These are phyloP conservation scores for Diploscapter pachys DNA, from an alignment of 1,140 invertebrate species.

Conservation along the genomic window DNA sequence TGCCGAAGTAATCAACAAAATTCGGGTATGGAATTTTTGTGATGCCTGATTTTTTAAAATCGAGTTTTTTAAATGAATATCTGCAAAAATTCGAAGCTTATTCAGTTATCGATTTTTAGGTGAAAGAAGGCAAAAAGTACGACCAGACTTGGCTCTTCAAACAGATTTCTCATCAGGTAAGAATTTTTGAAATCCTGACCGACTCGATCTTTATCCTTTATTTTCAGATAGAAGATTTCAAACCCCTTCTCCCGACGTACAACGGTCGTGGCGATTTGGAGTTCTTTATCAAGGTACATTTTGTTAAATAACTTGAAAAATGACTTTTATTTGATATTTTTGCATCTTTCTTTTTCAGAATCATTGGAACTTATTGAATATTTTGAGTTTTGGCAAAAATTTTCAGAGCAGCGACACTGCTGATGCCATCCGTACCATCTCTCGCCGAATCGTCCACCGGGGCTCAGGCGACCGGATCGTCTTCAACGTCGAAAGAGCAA, in stretches of 20 bases:
- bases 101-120: not conserved
- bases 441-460: constrained; percentile 3
- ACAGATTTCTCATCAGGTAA: constrained; percentile 4
- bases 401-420: constrained; percentile 10
- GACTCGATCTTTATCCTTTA: too few species aligned
- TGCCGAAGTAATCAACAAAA: constrained; percentile 9
- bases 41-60: too few species aligned
- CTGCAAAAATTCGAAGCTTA: too few species aligned
- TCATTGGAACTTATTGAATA: not conserved
- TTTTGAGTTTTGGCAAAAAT: not conserved
- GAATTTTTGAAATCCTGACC: too few species aligned
- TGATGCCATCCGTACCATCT: not conserved
- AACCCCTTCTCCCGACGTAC: not conserved
- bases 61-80: too few species aligned
- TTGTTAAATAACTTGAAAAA: too few species aligned
- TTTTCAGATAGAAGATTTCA: constrained; percentile 5
- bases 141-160: constrained; percentile 6
- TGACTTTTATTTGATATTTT: constrained; percentile 6
- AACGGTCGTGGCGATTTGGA: not conserved
- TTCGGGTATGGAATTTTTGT: constrained; percentile 1
- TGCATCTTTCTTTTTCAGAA: not conserved
- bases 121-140: not conserved
- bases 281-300: constrained; percentile 5
- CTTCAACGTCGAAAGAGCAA: not conserved
- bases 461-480: constrained; percentile 1